Evolutionary conservation across 2,113 vertebrate genomes (phyloP), one percentile per base, ranked within the genome.

Genomic region (Engraulis encrasicolus): DNA sequence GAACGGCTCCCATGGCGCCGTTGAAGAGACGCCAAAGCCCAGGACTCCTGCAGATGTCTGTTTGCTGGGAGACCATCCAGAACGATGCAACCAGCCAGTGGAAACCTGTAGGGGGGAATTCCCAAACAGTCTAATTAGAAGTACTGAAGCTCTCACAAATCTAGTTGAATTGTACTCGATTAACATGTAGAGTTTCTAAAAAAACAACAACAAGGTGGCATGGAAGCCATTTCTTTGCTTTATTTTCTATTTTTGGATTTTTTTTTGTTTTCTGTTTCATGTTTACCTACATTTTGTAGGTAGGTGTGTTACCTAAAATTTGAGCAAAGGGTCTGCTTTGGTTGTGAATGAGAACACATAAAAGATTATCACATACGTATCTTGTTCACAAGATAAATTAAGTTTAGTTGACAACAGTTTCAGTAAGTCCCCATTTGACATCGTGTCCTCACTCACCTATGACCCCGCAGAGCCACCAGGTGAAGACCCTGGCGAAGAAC

Each of bases 41-140:
- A 0, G 95, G 94, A n/a, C 92, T 93, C 0, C 90, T 91, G 82
- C 95, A 89, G 0, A 97, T 93, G 87, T 98, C 96, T 0, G 95
- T 96, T 89, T 97, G 96, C 93, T 97, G 96, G 52, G 96, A 96
- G 38, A 96, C 94, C 15, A 97, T 92, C 97, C 96, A 98, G 93
- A 97, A 97, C 18, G 96, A 95, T 92, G 96, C 96, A 0, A 95
- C 92, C 86, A 98, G 89, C 96, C 97, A 97, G 92, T 98, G 96
- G 81, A 92, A 91, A 82, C 96, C 96, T 97, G 90, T 87, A 58
- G 23, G 23, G 7, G 2, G 19, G 23, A 58, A 58, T 6, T 23
- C 54, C 0, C 20, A 58, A 58, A 58, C 40, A 45, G 19, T 58
- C 54, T 20, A 66, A 66, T 27, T 66, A 66, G 2, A 61, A 27